Evolutionary conservation across 2,888 invertebrate species (phyloP), one percentile per base, ranked within the genome.

Genomic region (Choreutis nemorana): DNA sequence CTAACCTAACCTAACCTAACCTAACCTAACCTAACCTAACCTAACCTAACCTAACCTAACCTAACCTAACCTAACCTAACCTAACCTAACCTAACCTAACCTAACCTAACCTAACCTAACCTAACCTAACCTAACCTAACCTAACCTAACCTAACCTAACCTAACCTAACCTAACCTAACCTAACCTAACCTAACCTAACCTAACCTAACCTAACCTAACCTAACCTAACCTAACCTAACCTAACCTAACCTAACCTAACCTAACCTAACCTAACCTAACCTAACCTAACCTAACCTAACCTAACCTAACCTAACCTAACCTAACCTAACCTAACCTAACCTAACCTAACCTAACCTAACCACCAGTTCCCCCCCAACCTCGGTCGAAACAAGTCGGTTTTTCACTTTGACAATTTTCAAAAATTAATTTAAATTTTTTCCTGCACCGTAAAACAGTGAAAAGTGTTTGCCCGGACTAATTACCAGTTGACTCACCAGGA

Each of bases 1-100:
- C 23, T 23, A 23, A 23, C 23, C 23, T 23, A 23, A 23, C 23
- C 23, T 23, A 23, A 23, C 23, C 23, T 23, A 23, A 23, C 23
- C 23, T 23, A 23, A 23, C 23, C 23, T 23, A 23, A 23, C 23
- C 23, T 23, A 23, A 23, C 23, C 23, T 23, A 23, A 23, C 23
- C 23, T 23, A 23, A 23, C 23, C 23, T 23, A 23, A 23, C 23
- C 23, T 23, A 23, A 23, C 23, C 23, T 23, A 23, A 23, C 23
- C 23, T 23, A 23, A 23, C 23, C 23, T 23, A 23, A 23, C 23
- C 23, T 23, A 23, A 23, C 23, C 23, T 23, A 23, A 23, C 23
- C 23, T 23, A 23, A 23, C 23, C 23, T 23, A 23, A 23, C 23
- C 23, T 23, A 23, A 23, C 23, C 23, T 23, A 23, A 23, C 23